Evolutionary conservation across 2,888 invertebrate species (phyloP), one percentile per base, ranked within the genome.

Genomic region (Mactromeris polynyma): DNA sequence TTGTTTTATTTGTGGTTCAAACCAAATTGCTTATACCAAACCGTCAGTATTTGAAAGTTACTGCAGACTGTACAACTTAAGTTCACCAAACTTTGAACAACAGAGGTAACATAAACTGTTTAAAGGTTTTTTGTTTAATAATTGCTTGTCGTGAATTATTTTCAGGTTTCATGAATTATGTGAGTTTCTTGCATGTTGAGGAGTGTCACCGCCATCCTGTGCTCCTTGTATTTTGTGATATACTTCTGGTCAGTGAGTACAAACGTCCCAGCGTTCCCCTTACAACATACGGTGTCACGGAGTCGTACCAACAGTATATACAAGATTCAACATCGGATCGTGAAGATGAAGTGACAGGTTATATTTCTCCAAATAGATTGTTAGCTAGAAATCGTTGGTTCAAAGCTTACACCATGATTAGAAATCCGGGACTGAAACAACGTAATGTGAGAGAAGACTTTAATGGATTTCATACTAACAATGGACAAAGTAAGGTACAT

Each of bases 141-240:
- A 51, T 51, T 6, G 19, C 11, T 51, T 51, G 17, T 17, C 51
- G 19, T 33, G 31, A 51, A 33, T 51, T 38, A 21, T 42, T 91
- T 89, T 58, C 87, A 93, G 93, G 93, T 33, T 93, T 93, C 38
- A 87, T 91, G 85, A 88, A 89, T 21, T 93, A 91, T 85, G 78
- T 93, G 36, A 92, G 91, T 82, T 93, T 92, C 36, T 87, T 93
- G 26, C 89, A 91, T 77, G 82, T 93, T 1, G 93, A 93, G 36
- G 86, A 91, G 42, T 89, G 85, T n/a, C 93, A 93, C 58, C 87
- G 92, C 21, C 93, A 93, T 21, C 93, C 93, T 2, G 93, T 93
- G n/a, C 40, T 93, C 36, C 86, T 93, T 7, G 90, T 90, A 14
- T 93, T 91, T 85, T 93, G 93, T 88, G 92, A 93, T 79, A 86